Evolutionary conservation across 2,888 invertebrate species (phyloP), one percentile per base, ranked within the genome.

Genomic region (Athrips mouffetella): DNA sequence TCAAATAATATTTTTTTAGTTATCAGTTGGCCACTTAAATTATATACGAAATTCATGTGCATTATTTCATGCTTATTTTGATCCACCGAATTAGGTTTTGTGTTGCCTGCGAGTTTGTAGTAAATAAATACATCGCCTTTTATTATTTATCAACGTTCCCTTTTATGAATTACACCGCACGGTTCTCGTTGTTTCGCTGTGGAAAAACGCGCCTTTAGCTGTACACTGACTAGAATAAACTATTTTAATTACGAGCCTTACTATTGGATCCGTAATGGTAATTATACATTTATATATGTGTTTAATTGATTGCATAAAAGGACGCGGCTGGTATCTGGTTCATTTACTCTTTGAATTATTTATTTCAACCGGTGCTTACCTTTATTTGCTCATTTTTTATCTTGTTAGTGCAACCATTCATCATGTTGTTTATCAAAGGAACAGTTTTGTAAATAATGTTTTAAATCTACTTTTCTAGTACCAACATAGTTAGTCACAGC

Each of bases 201-300:
- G 67, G 70, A 80, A 80, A 81, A 81, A 78, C 70, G 74, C 63
- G 67, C 63, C 63, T 70, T n/a, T 67, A 66, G 72, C 65, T 69
- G 63, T 69, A 70, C 68, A 66, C 65, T 52, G 65, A 69, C 70
- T 71, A 71, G 65, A 70, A 77, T 76, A 70, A 77, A 77, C 70
- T 71, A 76, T 77, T 79, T 79, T 76, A 80, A 80, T 81, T 78
- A 73, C 76, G 51, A 73, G 69, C 69, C 60, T 72, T 60, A 57
- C 67, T 58, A 66, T 72, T 69, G 68, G 68, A 63, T 71, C 58
- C 30, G 62, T 62, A 66, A 70, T 71, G 58, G 62, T 63, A 70
- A 72, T 72, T 72, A 67, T 70, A 61, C 37, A 37, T 37, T 37
- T 62, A 62, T 66, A 69, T 63, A 61, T 61, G 60, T 67, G 59